Evolutionary conservation across 2,888 invertebrate species (phyloP).

Genomic region (Meiosimyza platycephala): DNA sequence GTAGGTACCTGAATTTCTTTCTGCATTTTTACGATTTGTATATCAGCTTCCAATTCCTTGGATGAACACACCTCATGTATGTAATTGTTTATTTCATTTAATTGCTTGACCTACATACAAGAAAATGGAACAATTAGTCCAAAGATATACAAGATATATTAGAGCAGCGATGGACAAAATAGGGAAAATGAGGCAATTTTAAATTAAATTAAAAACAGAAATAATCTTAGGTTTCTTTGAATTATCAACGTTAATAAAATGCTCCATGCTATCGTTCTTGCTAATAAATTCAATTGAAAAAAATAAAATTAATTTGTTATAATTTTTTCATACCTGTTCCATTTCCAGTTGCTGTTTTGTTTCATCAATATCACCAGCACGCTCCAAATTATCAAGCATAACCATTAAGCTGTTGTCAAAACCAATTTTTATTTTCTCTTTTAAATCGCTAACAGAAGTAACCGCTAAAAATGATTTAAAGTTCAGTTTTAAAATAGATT

Average conservation of each 20-base stretch:
- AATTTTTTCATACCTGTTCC: conserved; percentile 36
- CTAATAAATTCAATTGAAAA: no score
- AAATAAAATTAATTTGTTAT: not conserved
- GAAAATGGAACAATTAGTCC: not conserved
- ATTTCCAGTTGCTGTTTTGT: conserved; percentile 38
- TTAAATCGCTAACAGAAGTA: conserved; percentile 47
- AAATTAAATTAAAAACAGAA: no score
- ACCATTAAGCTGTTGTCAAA: conserved; percentile 41
- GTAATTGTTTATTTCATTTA: conserved; percentile 33
- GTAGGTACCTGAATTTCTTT: conserved; percentile 43
- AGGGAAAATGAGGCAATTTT: no score
- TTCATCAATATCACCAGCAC: conserved; percentile 28
- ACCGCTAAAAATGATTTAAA: conserved; percentile 38
- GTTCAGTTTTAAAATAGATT: not conserved
- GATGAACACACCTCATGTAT: conserved; percentile 41
- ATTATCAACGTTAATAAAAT: no score
- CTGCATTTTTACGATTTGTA: conserved; percentile 38
- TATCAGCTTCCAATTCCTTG: conserved; percentile 23
- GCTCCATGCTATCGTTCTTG: no score
- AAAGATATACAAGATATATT: no score
- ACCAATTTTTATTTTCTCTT: conserved; percentile 37
- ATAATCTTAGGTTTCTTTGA: no score
- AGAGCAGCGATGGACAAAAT: no score
- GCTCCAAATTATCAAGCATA: conserved; percentile 40
- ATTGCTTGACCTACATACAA: conserved; percentile 38